phyloP scores from a whole-genome alignment of 1,140 invertebrate species.

The Plodia interpunctella region DNA sequence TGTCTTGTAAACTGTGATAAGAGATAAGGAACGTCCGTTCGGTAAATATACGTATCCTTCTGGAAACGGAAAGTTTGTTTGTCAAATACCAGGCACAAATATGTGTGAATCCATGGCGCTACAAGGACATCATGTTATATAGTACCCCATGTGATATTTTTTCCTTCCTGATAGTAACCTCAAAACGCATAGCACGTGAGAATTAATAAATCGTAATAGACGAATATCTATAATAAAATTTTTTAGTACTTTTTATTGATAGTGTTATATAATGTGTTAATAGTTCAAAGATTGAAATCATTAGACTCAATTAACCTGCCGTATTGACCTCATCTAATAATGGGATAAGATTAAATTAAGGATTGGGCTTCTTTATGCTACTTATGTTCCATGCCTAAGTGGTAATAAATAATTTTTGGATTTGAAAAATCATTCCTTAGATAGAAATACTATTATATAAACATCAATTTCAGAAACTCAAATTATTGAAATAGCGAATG shows the following conservation, averaged over 20 bases:
- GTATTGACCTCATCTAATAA: not conserved
- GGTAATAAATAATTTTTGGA: too few relatives aligned
- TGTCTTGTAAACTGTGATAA: constrained; percentile 15
- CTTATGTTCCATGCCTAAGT: too few relatives aligned
- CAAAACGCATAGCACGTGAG: too few relatives aligned
- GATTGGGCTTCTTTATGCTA: not conserved
- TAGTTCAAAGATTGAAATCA: not conserved
- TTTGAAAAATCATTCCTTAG: too few relatives aligned
- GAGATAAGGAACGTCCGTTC: constrained; percentile 12
- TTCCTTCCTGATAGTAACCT: too few relatives aligned
- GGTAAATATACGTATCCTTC: constrained; percentile 31
- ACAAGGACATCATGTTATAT: not conserved
- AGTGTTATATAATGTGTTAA: too few relatives aligned
- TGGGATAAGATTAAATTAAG: too few relatives aligned
- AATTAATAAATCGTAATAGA: too few relatives aligned
- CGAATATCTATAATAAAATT: too few relatives aligned
- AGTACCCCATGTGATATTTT: too few relatives aligned
- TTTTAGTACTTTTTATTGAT: too few relatives aligned
- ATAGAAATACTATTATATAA: not conserved
- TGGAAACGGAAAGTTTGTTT: constrained; percentile 24
- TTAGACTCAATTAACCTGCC: not conserved
- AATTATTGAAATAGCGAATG: not conserved
- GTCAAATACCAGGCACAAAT: not conserved
- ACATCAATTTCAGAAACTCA: not conserved
- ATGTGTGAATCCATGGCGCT: not conserved